Conservation (phyloP, 2,888 invertebrate genomes). For the Pollenia angustigena region DNA sequence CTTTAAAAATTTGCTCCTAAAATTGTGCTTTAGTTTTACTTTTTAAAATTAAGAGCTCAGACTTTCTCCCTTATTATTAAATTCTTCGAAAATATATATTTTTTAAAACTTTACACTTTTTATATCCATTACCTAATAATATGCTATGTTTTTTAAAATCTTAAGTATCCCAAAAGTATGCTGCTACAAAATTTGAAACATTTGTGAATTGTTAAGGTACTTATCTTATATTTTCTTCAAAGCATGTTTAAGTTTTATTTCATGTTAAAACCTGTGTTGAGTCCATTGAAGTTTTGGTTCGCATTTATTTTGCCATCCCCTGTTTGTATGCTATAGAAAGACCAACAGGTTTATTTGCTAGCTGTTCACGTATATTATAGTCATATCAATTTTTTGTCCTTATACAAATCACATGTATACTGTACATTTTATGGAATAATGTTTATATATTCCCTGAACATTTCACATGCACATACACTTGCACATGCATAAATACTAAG, state of each 20-base stretch:
- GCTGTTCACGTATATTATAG: slow-evolving; percentile 69
- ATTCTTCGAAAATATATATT: no score
- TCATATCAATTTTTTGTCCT: slow-evolving; percentile 61
- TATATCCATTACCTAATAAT: no score
- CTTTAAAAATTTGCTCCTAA: background rate
- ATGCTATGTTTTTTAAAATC: no score
- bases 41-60: background rate
- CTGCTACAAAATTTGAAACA: no score
- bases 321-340: slow-evolving; percentile 51
- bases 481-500: slow-evolving; percentile 23
- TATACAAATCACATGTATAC: slow-evolving; percentile 54
- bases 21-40: background rate
- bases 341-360: slow-evolving; percentile 76
- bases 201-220: no score
- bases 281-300: slow-evolving; percentile 14
- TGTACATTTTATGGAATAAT: slow-evolving; percentile 62
- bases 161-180: no score
- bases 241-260: background rate
- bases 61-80: no score
- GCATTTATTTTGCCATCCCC: slow-evolving; percentile 24
- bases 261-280: no score
- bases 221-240: background rate
- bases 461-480: slow-evolving; percentile 39
- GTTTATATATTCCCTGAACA: slow-evolving; percentile 61
- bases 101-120: no score